These are phyloP conservation scores for Chlorops oryzae DNA, from an alignment of 1,140 invertebrate species.

Conservation along the genomic window DNA sequence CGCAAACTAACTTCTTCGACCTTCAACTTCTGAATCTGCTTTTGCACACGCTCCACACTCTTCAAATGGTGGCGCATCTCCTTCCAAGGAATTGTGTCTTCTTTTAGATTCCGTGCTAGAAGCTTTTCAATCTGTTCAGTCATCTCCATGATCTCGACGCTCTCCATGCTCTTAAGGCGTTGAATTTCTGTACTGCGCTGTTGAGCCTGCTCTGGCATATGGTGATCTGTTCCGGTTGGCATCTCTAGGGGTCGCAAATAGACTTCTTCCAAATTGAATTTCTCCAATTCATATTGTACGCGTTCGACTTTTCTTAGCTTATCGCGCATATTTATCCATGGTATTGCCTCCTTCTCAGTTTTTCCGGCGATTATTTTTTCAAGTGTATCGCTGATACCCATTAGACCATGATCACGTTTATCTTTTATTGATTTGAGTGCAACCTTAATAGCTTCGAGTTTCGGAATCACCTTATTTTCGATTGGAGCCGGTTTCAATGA, in stretches of 20 bases:
- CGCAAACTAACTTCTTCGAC: conserved; percentile 42
- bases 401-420: conserved; percentile 43
- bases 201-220: conserved; percentile 29
- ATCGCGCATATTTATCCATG: conserved; percentile 46
- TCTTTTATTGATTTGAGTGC: conserved; percentile 43
- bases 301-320: conserved; percentile 39
- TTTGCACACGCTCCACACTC: conserved; percentile 39
- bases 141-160: conserved; percentile 44
- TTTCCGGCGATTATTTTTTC: conserved; percentile 41
- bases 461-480: conserved; percentile 41
- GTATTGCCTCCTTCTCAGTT: conserved; percentile 41
- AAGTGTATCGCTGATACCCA: conserved; percentile 35
- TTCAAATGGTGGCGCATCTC: conserved; percentile 45
- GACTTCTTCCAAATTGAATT: conserved; percentile 43
- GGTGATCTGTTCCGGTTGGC: conserved; percentile 30
- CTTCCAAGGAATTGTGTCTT: conserved; percentile 41
- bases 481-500: conserved; percentile 52
- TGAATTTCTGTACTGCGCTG: conserved; percentile 36
- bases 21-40: conserved; percentile 45
- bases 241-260: conserved; percentile 34
- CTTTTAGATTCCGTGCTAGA: conserved; percentile 32
- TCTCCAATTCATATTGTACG: conserved; percentile 39
- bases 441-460: conserved; percentile 42
- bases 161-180: conserved; percentile 44
- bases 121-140: conserved; percentile 44